These are phyloP conservation scores for Micrastur ruficollis DNA, from an alignment of 2,797 vertebrate genomes.

Conservation along the genomic window DNA sequence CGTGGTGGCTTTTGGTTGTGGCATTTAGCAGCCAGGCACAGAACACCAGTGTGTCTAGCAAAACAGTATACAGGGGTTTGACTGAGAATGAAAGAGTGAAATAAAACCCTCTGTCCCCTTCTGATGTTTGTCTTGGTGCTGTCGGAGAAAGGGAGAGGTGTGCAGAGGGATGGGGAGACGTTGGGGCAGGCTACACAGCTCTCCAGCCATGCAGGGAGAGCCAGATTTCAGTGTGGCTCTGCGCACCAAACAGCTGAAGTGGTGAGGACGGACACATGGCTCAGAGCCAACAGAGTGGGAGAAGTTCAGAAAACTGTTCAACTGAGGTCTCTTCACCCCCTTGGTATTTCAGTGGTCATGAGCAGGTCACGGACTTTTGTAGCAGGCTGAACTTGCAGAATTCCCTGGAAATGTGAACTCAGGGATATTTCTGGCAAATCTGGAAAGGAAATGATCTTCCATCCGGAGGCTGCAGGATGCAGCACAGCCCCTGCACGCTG, in stretches of 20 bases:
- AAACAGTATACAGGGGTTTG: neutral
- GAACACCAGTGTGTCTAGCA: neutral
- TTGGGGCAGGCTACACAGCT: neutral
- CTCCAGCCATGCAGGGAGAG: neutral
- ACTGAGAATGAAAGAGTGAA: neutral
- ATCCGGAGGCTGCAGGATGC: neutral
- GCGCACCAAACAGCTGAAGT: neutral
- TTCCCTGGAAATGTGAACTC: slow-evolving; percentile 13
- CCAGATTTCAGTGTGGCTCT: neutral
- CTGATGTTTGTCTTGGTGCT: neutral
- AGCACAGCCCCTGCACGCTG: neutral
- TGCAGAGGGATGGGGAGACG: neutral
- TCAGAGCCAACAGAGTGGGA: neutral
- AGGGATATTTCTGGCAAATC: slow-evolving; percentile 1
- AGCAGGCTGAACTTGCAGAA: slow-evolving; percentile 1
- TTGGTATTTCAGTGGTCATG: neutral
- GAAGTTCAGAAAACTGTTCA: neutral
- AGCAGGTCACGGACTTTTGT: neutral
- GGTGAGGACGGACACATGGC: neutral
- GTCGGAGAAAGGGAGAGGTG: neutral
- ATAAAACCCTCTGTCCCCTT: neutral
- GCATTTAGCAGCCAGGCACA: neutral
- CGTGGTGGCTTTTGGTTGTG: neutral
- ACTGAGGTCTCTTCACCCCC: neutral
- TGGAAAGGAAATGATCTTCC: slow-evolving; percentile 9